Evolutionary conservation across 1,140 invertebrate species (phyloP), one percentile per base, ranked within the genome.

Genomic region (Halictus rubicundus): DNA sequence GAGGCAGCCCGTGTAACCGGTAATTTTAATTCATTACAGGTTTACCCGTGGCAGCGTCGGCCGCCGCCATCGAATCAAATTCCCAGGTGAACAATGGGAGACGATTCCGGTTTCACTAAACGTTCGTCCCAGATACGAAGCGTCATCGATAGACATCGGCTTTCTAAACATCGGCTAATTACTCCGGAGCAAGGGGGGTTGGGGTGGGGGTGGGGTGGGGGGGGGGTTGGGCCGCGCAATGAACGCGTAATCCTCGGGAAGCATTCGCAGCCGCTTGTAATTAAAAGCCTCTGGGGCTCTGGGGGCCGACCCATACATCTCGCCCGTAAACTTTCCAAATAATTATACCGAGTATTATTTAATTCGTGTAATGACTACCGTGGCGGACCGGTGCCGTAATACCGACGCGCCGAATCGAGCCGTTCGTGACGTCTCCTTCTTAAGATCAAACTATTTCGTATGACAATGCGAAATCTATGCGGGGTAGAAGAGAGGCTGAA

Each of bases 21-120:
- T 68, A 89, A 91, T 91, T 89, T 90, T 86, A 86, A 90, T 91
- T 91, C 84, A 90, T 91, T 87, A 88, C 70, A 76, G 65, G 75
- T 68, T 80, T 9, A 42, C 10, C 10, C 39, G 37, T 21, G 39
- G 68, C 84, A 79, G 87, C 49, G 66, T 63, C 80, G 79, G 87
- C 54, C 70, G 81, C 76, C 69, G 81, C 68, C 57, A 14, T 27
- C 87, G 83, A 87, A 84, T 87, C 69, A 85, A 87, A 89, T 90
- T 86, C 61, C 77, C 37, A 19, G 1, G 32, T 8, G 49, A 77
- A 71, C 76, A 72, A 78, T 72, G 68, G 21, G 14, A 37, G 42
- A 16, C 19, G 16, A 61, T 23, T 63, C 46, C 27, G 16, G 2
- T 37, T 46, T 12, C 27, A 16, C 8, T n/a, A 23, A 68, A 66